These are phyloP conservation scores for Zaprionus vittiger DNA, from an alignment of 1,140 invertebrate species.

Conservation along the genomic window DNA sequence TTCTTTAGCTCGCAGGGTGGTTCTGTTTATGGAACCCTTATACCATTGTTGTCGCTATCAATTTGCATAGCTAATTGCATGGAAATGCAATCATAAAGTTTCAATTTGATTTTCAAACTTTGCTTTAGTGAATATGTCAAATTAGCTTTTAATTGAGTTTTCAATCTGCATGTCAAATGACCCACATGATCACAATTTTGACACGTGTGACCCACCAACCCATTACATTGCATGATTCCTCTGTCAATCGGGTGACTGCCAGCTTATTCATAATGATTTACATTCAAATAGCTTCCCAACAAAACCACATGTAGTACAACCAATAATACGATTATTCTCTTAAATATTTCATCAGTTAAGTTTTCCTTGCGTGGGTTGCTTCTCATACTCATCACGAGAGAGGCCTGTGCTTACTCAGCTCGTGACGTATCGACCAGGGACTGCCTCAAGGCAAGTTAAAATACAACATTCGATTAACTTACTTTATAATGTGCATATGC, in stretches of 20 bases:
- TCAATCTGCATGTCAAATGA: slow-evolving; percentile 78
- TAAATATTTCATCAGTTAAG: background rate
- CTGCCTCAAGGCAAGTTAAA: background rate
- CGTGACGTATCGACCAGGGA: background rate
- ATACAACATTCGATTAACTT: background rate
- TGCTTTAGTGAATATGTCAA: slow-evolving; percentile 63
- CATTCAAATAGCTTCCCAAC: slow-evolving; percentile 13
- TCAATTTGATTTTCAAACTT: slow-evolving; percentile 32
- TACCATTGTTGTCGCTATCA: slow-evolving; percentile 51
- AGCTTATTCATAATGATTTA: slow-evolving; percentile 6
- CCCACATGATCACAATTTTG: slow-evolving; percentile 58
- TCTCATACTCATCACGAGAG: too few relatives aligned
- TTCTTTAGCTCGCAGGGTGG: slow-evolving; percentile 31
- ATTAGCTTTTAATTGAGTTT: slow-evolving; percentile 75
- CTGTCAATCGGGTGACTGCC: slow-evolving; percentile 43
- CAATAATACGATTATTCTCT: background rate
- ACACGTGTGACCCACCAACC: slow-evolving; percentile 27
- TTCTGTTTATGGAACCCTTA: slow-evolving; percentile 39
- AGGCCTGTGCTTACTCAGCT: background rate
- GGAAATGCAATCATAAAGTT: slow-evolving; percentile 50
- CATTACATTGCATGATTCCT: slow-evolving; percentile 22
- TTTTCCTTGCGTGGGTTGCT: background rate
- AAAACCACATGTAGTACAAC: slow-evolving; percentile 5
- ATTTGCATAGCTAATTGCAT: slow-evolving; percentile 76
- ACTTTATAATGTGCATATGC: background rate